phyloP scores from a whole-genome alignment of 2,888 invertebrate species.

The Thera obeliscata region DNA sequence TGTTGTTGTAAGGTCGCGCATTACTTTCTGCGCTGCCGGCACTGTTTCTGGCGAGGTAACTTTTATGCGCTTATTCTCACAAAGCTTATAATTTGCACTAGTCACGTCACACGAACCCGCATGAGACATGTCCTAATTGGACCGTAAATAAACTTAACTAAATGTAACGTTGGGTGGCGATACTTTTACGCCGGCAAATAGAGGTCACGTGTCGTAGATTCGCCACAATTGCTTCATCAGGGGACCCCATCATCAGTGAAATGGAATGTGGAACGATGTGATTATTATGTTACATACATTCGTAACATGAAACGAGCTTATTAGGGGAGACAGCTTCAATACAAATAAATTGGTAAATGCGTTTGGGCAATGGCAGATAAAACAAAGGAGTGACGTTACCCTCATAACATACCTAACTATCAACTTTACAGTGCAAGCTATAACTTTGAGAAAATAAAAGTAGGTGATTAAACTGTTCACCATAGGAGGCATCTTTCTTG shows the following conservation, averaged over 20 bases:
- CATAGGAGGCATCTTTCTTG: conserved; percentile 42
- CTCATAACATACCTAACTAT: background rate
- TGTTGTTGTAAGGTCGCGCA: conserved; percentile 27
- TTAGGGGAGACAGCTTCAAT: conserved; percentile 31
- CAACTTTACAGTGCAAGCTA: background rate
- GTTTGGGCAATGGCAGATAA: conserved; percentile 14
- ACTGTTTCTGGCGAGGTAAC: conserved; percentile 17
- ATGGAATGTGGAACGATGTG: conserved; percentile 72
- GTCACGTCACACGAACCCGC: conserved; percentile 60
- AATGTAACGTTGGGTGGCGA: conserved; percentile 69
- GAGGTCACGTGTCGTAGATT: conserved; percentile 79
- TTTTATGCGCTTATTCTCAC: conserved; percentile 32
- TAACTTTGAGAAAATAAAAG: conserved; percentile 18
- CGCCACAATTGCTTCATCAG: conserved; percentile 73
- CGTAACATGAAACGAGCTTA: conserved; percentile 58
- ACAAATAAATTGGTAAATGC: conserved; percentile 24
- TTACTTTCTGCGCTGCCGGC: conserved; percentile 7
- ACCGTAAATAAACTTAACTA: conserved; percentile 71
- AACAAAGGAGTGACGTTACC: conserved; percentile 9
- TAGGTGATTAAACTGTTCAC: conserved; percentile 15
- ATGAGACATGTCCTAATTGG: conserved; percentile 78
- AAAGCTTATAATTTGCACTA: conserved; percentile 40
- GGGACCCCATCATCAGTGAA: conserved; percentile 62
- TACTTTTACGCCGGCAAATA: conserved; percentile 74
- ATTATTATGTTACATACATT: conserved; percentile 71